Evolutionary conservation across 2,113 vertebrate species (phyloP), one percentile per base, ranked within the genome.

Genomic region (Sula dactylatra): DNA sequence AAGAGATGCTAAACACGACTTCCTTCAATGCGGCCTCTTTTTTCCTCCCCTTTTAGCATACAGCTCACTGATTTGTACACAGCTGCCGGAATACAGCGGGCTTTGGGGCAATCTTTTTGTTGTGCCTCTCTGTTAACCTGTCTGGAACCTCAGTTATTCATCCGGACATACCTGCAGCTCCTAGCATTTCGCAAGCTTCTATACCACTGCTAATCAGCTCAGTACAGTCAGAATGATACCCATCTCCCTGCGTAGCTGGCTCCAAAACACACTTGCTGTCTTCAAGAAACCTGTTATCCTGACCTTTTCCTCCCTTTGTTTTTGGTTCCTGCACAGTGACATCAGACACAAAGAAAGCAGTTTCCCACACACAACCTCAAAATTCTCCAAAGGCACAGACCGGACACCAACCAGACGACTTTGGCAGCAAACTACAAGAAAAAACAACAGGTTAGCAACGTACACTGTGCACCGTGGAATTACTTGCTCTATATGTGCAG

Each of bases 301-400:
- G 54, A 74, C 44, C 55, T 88, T 67, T 97, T 95, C 92, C 88
- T 95, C 76, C 72, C 16, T 94, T 93, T 95, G 96, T 93, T 94
- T 93, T 86, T 56, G 18, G 31, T 62, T 86, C 78, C 73, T 82
- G 21, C n/a, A 44, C 38, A 70, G 55, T 90, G 82, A 93, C 85
- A 86, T 85, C 82, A 86, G 50, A 66, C 54, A 90, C 47, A 88
- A 67, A 94, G 72, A 49, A 64, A 82, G 42, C 45, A 3, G 55
- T 78, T 95, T 92, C 45, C 67, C 36, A 6, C 40, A 47, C 25
- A 87, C 61, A 22, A 34, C 73, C 91, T 89, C 38, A 61, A 64
- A 78, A 58, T 29, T 82, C 44, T 14, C 45, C 78, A 38, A 5
- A 16, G 21, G 44, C 65, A 91, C 6, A 9, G 47, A 74, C 7